Conservation (phyloP, 2,797 vertebrate species). For the Benthosema pterotum region DNA sequence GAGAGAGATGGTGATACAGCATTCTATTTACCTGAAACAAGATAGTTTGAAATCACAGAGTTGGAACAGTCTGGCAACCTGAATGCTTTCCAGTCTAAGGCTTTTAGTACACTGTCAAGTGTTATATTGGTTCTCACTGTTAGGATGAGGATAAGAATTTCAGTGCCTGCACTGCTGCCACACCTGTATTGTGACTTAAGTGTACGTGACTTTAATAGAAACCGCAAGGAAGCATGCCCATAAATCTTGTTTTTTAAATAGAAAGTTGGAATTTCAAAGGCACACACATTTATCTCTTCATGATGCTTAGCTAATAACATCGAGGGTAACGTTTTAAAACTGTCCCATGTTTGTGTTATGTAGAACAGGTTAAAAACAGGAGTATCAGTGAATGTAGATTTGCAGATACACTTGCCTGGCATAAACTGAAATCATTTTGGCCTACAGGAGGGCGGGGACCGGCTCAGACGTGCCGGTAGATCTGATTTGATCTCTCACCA, state of each 20-base stretch:
- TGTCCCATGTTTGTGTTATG: slow-evolving; percentile 2
- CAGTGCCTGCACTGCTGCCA: too few relatives aligned
- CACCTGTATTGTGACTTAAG: too few relatives aligned
- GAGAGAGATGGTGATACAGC: not conserved
- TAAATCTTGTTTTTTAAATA: not conserved
- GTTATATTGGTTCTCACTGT: not conserved
- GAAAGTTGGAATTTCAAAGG: not conserved
- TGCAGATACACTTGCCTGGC: not conserved
- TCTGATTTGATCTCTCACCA: too few relatives aligned
- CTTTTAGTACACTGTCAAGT: too few relatives aligned
- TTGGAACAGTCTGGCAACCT: not conserved
- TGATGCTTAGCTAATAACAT: not conserved
- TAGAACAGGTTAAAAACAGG: not conserved
- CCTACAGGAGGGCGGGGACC: too few relatives aligned
- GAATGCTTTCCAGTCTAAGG: too few relatives aligned
- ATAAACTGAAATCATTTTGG: too few relatives aligned
- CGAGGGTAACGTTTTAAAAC: not conserved
- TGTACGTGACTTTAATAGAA: too few relatives aligned
- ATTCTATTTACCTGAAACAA: not conserved
- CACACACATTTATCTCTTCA: not conserved
- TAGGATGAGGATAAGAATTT: not conserved
- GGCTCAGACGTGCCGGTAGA: too few relatives aligned
- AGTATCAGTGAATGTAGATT: not conserved
- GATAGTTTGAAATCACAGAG: not conserved
- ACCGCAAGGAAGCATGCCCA: not conserved